Base-by-base conservation (phyloP, 2,888 invertebrate species). In the Carterocephalus palaemon region DNA sequence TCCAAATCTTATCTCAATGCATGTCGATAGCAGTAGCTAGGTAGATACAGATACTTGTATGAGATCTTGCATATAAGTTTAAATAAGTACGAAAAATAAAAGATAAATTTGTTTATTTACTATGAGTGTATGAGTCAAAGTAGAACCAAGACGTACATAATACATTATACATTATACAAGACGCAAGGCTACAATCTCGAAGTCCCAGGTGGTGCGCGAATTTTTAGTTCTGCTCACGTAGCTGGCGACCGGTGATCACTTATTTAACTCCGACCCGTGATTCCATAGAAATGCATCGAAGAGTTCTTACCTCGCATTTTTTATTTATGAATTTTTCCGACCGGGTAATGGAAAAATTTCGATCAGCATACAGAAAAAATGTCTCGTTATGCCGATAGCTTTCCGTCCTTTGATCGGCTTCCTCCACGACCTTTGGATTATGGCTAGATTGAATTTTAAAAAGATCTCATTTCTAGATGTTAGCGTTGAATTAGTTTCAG, bases 221-320 rank as follows among this genome's bases (percentile, higher is more conserved):
- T 70, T 74, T 60, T 45, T 53, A 52, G 61, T 70, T 64, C 84
- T 56, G 56, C 57, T 75, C 83, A 81, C 85, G 84, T 82, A 64
- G 47, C 53, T 64, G 57, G 47, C 70, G 70, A 64, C 73, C 76
- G 75, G 79, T 82, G 81, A 84, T 85, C 81, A 81, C 79, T 84
- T 85, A 84, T 85, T 84, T 84, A 83, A 79, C 83, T 79, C 71
- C 61, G 67, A 70, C 70, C 70, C 70, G 78, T 83, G 85, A 85
- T 86, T 83, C 72, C 62, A 75, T 71, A 75, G 78, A 82, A 83
- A 72, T 70, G 70, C 75, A 72, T 56, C 66, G 67, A 60, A 70
- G 68, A 70, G 74, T 71, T n/a, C n/a, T 71, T 75, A 59, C 64
- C 59, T 58, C 59, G 68, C 70, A 76, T 76, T 82, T 78, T 74